Conservation (phyloP, 1,140 invertebrate species). For the Drosophila pachea region DNA sequence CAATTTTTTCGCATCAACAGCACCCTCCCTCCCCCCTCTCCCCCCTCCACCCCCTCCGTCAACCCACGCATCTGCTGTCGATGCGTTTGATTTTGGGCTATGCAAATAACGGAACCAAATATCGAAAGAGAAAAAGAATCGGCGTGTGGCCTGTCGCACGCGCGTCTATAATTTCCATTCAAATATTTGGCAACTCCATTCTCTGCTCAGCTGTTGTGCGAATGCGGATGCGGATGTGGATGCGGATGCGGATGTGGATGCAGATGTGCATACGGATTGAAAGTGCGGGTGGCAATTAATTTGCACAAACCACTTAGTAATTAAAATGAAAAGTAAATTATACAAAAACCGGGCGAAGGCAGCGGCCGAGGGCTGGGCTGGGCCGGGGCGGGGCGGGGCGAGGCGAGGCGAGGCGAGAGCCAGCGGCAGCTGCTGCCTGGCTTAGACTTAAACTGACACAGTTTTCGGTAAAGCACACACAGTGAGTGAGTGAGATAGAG, state of each 20-base stretch:
- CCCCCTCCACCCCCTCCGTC: neutral
- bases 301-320: conserved; percentile 70
- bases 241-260: no score
- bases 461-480: conserved; percentile 12
- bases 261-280: neutral
- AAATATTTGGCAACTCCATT: conserved; percentile 40
- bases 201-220: neutral
- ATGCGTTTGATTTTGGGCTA: conserved; percentile 32
- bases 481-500: neutral
- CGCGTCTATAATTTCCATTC: conserved; percentile 39
- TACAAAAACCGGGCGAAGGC: conserved; percentile 26
- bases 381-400: neutral
- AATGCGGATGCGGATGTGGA: conserved; percentile 5
- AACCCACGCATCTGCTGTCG: neutral
- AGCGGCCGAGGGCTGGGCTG: conserved; percentile 4
- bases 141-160: conserved; percentile 3
- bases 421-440: conserved; percentile 13
- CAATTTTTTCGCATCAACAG: no score
- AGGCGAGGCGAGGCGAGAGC: neutral
- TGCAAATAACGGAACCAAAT: conserved; percentile 27
- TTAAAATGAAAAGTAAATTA: conserved; percentile 77
- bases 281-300: conserved; percentile 63
- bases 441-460: conserved; percentile 35
- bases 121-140: conserved; percentile 2
- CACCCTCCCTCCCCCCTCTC: neutral